Base-by-base conservation (phyloP, 1,140 invertebrate genomes). In the Achroia grisella region DNA sequence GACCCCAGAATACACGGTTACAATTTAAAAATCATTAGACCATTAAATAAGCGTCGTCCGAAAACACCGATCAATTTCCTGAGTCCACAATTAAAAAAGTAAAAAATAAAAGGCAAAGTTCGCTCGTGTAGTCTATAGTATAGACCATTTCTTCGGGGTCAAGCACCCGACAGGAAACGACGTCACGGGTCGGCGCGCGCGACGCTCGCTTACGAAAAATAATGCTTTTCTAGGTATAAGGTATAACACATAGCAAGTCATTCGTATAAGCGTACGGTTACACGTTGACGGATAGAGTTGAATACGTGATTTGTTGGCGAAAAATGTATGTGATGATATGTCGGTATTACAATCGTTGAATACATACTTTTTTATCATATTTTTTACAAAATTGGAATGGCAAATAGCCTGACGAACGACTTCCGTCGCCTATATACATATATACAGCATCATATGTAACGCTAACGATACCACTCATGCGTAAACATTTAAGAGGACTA, bases 131-230 rank as follows among this genome's bases (percentile, higher is more conserved):
- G 17, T 23, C 2, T 23, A 23, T 3, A 23, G 17, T 64, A 67
- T 62, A 68, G 62, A 67, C 60, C 60, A 75, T 76, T 78, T 78
- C 73, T 76, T 74, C 59, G 75, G 73, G 75, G 78, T 82, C 78
- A 82, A 82, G 75, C 75, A 79, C 78, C 78, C 61, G 65, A 69
- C 71, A 77, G 78, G 78, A 82, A 82, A 51, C 61, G 12, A 39
- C 64, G 78, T 70, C 65, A 69, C 73, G 78, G 78, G 78, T 82
- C 78, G 78, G 44, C 66, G 74, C 60, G 59, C 69, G 54, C 64
- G 43, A 50, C 59, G 59, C 46, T 53, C 61, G 56, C 67, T 74
- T 78, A 78, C 73, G 73, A 78, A 81, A 80, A 76, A 71, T 73
- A 67, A 78, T 80, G 60, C 64, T 73, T 66, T 77, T 72, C 73